Base-by-base conservation (phyloP, 2,797 vertebrate genomes). In the Clamator glandarius region DNA sequence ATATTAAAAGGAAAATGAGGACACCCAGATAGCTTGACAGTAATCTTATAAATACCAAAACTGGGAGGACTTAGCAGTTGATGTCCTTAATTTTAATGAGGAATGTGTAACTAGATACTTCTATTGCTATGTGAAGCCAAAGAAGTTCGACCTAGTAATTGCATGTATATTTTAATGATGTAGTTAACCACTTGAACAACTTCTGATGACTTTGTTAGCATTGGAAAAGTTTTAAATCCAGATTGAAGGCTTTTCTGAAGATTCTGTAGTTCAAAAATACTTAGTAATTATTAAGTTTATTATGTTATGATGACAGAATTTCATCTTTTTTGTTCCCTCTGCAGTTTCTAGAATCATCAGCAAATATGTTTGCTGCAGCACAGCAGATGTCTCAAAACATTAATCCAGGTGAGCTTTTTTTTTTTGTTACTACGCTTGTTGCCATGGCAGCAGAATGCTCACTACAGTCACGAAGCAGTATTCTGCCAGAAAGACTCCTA, bases 311-410 rank as follows among this genome's bases (percentile, higher is more conserved):
- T 46, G 13, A 31, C 13, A n/a, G 39, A 59, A 66, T 28, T 70
- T 82, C 16, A 72, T 72, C 29, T 84, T 69, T 12, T 28, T 78
- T 94, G 33, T 79, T 93, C 91, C 55, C 79, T 86, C 59, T 97
- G 35, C 93, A 99, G 99, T 99, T 99, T 97, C 97, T 99, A 88
- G 99, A 99, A 95, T 98, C 98, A 8, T 98, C 98, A 11, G 98
- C 98, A 76, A 98, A 93, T 79, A 99, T 99, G 99, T 99, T 99
- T 97, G 92, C 98, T 57, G 98, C 98, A 59, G 98, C 99, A 8
- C 98, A 98, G 70, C 98, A 98, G 84, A 98, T 99, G 33, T 98
- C 97, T 91, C 98, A 98, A 54, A 98, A 97, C 90, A 95, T 96
- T 52, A 98, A 96, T 96, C 98, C 98, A 55, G 99, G 99, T 99